These are phyloP conservation scores for Opisthocomus hoazin DNA, from an alignment of 2,113 vertebrate species.

Conservation along the genomic window DNA sequence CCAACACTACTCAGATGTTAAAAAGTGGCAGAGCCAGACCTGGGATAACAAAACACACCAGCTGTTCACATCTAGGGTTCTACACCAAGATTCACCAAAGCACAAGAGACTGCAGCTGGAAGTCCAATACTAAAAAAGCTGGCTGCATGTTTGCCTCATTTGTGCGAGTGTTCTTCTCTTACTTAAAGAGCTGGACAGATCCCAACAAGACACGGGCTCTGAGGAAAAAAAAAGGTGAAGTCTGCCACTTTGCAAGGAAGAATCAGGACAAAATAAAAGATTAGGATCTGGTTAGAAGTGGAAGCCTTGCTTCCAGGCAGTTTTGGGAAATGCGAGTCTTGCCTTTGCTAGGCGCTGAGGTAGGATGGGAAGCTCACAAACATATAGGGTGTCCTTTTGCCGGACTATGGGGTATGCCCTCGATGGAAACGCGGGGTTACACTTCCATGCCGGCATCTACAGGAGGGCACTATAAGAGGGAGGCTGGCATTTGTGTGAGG, in stretches of 20 bases:
- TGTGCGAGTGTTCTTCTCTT: not conserved
- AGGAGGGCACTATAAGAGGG: not conserved
- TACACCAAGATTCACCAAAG: not conserved
- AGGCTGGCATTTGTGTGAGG: not conserved
- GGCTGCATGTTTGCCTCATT: not conserved
- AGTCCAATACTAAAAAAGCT: not conserved
- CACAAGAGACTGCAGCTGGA: not conserved
- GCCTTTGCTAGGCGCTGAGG: not conserved
- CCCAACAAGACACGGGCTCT: not conserved
- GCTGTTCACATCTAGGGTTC: not conserved
- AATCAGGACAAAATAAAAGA: not conserved
- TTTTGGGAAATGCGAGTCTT: not conserved
- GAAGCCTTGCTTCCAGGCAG: not conserved
- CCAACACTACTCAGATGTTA: not conserved
- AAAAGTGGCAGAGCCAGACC: not conserved
- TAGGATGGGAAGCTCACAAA: not conserved
- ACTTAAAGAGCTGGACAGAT: not conserved
- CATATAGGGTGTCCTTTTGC: not conserved
- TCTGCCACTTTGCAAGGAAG: not conserved
- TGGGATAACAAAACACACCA: not conserved
- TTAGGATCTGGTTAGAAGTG: not conserved
- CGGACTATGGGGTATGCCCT: accelerated
- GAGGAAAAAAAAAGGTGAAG: not conserved
- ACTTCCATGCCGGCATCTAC: accelerated
- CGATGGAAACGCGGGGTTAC: not conserved